Percentiles rank a stretch among this genome's conserved stretches.
Conservation (phyloP, 2,797 vertebrate species). For the Rousettus madagascariensis region DNA sequence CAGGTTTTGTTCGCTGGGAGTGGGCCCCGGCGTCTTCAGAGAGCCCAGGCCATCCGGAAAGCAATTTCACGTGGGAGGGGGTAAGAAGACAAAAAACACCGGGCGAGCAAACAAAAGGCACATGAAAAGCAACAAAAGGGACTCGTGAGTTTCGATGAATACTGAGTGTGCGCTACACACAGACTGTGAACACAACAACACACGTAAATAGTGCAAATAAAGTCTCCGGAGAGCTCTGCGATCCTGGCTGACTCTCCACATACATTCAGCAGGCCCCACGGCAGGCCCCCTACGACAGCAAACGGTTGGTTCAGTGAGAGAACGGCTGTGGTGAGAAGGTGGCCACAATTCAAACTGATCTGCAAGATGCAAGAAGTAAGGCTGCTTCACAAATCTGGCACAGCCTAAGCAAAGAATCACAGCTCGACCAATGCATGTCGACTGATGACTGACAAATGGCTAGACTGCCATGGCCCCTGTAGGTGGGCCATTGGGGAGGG, state of each 20-base stretch:
- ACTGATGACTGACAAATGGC: no score
- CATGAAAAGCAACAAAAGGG: neutral
- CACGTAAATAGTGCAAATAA: neutral
- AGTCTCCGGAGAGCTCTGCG: neutral
- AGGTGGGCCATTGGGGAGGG: neutral
- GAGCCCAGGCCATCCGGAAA: neutral
- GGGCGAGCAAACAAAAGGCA: neutral
- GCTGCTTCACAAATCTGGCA: neutral
- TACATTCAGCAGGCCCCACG: neutral
- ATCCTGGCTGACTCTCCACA: neutral
- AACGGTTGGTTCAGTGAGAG: neutral
- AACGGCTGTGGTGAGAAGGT: neutral
- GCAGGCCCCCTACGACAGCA: neutral
- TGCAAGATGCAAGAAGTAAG: neutral
- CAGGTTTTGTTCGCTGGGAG: neutral
- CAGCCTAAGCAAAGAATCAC: neutral
- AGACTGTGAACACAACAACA: neutral
- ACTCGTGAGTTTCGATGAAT: neutral
- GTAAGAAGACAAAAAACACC: neutral
- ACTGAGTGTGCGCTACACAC: neutral
- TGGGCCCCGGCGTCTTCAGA: neutral
- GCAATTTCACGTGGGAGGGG: neutral
- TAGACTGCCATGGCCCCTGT: neutral
- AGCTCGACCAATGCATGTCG: neutral
- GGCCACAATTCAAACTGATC: neutral